Evolutionary conservation across 2,113 vertebrate species (phyloP).

Genomic region (Odobenus rosmarus): DNA sequence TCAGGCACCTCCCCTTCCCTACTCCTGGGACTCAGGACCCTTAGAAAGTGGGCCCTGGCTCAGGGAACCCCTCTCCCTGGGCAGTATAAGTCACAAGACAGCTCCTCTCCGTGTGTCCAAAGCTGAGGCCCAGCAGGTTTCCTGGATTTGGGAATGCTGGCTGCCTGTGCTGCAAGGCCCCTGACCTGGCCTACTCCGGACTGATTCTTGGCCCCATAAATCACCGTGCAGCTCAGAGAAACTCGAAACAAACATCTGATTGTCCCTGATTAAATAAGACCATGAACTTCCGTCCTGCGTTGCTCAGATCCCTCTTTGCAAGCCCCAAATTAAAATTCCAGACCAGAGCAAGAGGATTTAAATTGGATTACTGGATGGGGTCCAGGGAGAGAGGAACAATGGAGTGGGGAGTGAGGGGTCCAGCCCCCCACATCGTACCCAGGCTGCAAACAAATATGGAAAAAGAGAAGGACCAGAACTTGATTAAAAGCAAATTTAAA

Average conservation of each 20-base stretch:
- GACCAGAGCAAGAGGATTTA: slow-evolving; percentile 85
- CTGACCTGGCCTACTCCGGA: slow-evolving; percentile 58
- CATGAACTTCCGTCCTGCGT: slow-evolving; percentile 74
- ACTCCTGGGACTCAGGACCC: not conserved
- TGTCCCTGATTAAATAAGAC: slow-evolving; percentile 83
- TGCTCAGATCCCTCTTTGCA: slow-evolving; percentile 77
- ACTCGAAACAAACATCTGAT: slow-evolving; percentile 81
- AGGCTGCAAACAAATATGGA: slow-evolving; percentile 63
- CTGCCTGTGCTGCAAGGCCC: slow-evolving; percentile 62
- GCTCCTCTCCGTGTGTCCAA: not conserved
- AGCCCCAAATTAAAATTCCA: slow-evolving; percentile 84
- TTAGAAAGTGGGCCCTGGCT: not conserved
- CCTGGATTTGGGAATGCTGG: not conserved
- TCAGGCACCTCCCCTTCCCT: not conserved
- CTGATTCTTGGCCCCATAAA: slow-evolving; percentile 64
- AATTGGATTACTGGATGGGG: slow-evolving; percentile 85
- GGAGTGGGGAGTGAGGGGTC: not conserved
- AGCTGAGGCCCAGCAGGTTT: not conserved
- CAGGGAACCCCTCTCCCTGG: not conserved
- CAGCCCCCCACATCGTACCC: not conserved
- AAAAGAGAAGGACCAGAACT: slow-evolving; percentile 77
- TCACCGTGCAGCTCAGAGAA: slow-evolving; percentile 76
- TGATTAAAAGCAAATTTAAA: slow-evolving; percentile 83
- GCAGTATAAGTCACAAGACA: not conserved
- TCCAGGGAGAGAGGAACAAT: slow-evolving; percentile 77